These are phyloP conservation scores for Drosophila pegasa DNA, from an alignment of 2,888 invertebrate genomes.

Conservation along the genomic window DNA sequence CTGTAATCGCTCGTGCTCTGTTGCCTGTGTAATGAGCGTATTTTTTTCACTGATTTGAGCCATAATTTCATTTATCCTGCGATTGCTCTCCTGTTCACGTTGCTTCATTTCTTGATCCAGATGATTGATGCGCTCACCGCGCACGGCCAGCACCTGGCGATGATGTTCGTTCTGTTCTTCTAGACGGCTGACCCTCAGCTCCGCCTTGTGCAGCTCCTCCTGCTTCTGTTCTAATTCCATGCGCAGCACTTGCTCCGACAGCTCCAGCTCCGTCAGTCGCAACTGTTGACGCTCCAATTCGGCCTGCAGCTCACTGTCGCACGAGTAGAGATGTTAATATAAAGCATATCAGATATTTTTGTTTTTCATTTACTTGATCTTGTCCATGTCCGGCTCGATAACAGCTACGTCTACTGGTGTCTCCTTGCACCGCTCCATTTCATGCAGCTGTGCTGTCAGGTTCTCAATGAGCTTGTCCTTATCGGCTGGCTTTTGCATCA, in stretches of 20 bases:
- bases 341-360: not conserved
- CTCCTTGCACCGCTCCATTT: slow-evolving; percentile 5
- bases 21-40: slow-evolving; percentile 53
- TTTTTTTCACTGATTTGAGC: slow-evolving; percentile 71
- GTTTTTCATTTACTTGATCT: not conserved
- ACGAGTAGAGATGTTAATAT: not conserved
- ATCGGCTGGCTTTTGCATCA: not conserved
- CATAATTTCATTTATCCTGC: slow-evolving; percentile 72
- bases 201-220: slow-evolving; percentile 58
- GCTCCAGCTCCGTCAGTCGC: not conserved
- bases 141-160: slow-evolving; percentile 71
- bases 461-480: slow-evolving; percentile 22
- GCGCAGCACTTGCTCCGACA: slow-evolving; percentile 22
- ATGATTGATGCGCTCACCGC: slow-evolving; percentile 71
- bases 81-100: slow-evolving; percentile 68
- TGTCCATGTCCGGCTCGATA: not conserved
- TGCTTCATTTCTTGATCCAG: slow-evolving; percentile 68
- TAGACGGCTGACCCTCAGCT: slow-evolving; percentile 58
- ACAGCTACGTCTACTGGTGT: too few relatives aligned
- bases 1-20: not conserved
- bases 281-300: slow-evolving; percentile 11
- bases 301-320: slow-evolving; percentile 27
- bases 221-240: slow-evolving; percentile 64
- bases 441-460: not conserved
- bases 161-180: slow-evolving; percentile 73